Conservation (phyloP, 2,888 invertebrate genomes). For the Rhagonycha fulva region DNA sequence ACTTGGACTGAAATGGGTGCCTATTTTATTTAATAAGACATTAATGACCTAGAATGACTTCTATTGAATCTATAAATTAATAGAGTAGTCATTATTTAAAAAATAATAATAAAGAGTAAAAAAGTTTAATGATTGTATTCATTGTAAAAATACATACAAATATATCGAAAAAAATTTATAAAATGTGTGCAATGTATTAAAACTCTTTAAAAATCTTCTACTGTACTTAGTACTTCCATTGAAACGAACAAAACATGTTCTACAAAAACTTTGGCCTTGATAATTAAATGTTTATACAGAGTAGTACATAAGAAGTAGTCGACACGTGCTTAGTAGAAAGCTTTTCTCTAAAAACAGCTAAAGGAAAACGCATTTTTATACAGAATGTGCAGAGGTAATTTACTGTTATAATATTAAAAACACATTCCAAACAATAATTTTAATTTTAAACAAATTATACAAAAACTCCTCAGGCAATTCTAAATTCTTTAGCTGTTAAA, state of each 20-base stretch:
- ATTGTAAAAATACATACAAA: background rate
- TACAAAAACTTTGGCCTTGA: conserved; percentile 19
- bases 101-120: background rate
- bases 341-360: conserved; percentile 19
- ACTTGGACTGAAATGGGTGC: conserved; percentile 47
- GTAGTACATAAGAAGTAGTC: conserved; percentile 21
- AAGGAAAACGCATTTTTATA: conserved; percentile 2
- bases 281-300: conserved; percentile 15
- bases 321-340: conserved; percentile 22
- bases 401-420: background rate
- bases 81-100: background rate
- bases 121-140: background rate
- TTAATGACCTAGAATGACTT: conserved; percentile 38
- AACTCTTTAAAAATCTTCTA: background rate
- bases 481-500: conserved; percentile 24
- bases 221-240: conserved; percentile 29
- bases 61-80: conserved; percentile 34
- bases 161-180: background rate
- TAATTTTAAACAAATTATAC: conserved; percentile 1
- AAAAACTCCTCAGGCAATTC: conserved; percentile 11
- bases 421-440: background rate
- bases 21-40: conserved; percentile 35
- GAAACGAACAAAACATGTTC: conserved; percentile 9
- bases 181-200: conserved; percentile 28
- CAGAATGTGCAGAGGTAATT: background rate